Percentiles rank a stretch among this genome's conserved stretches.
Evolutionary conservation across 1,140 invertebrate species (phyloP).

Genomic region (Lutraria rhynchaena): DNA sequence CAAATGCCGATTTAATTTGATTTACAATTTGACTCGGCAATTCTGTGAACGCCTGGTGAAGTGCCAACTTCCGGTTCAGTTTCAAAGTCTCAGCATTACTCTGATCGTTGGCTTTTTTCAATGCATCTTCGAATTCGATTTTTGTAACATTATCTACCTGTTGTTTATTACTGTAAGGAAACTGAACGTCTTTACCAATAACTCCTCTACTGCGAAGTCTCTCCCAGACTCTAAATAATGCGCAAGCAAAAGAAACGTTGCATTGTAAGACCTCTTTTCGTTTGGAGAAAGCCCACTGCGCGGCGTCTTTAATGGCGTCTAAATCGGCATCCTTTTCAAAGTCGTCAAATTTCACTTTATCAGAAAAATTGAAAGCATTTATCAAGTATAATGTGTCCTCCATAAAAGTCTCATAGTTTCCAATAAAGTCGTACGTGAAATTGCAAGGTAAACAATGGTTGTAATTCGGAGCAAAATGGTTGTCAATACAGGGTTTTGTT

Average conservation of each 20-base stretch:
- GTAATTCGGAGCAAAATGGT: conserved; percentile 36
- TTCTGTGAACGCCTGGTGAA: neutral
- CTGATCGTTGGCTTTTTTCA: neutral
- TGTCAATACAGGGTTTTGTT: neutral
- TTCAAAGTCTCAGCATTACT: neutral
- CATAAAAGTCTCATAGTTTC: conserved; percentile 39
- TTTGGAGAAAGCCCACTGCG: conserved; percentile 14
- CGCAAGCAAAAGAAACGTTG: conserved; percentile 23
- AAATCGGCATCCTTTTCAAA: conserved; percentile 8
- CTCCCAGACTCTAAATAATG: conserved; percentile 32
- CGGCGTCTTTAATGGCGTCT: conserved; percentile 24
- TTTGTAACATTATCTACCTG: neutral
- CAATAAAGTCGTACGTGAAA: conserved; percentile 12
- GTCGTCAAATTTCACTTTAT: conserved; percentile 20
- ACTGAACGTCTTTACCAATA: neutral
- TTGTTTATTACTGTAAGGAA: neutral
- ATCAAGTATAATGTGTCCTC: conserved; percentile 33
- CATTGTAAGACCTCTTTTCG: conserved; percentile 2
- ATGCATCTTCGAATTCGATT: conserved; percentile 13
- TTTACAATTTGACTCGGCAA: neutral
- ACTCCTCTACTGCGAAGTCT: conserved; percentile 32
- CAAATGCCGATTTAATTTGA: neutral
- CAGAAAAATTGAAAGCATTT: neutral
- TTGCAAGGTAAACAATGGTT: conserved; percentile 32
- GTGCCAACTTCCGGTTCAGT: neutral